A percentile compares a stretch with the other conserved stretches of the same genome.
These are phyloP conservation scores for Stomatorhinus ivindoensis DNA, from an alignment of 2,113 vertebrate species.

Conservation along the genomic window DNA sequence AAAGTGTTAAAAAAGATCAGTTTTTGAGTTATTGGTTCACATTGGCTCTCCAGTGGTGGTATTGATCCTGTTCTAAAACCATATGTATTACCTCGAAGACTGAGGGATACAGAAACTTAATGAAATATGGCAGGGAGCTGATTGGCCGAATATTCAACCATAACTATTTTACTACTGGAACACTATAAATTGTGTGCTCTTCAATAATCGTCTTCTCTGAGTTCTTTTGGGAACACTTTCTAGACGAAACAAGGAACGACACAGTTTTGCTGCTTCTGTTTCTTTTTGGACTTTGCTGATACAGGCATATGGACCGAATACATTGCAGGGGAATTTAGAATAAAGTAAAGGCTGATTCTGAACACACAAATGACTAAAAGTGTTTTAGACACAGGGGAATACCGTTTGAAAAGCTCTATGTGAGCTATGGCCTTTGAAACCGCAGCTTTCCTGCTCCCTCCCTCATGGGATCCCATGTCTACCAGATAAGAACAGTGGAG, in stretches of 20 bases:
- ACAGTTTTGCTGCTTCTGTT: not conserved
- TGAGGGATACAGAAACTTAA: not conserved
- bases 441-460: constrained; percentile 25
- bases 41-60: not conserved
- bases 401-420: constrained; percentile 27
- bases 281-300: not conserved
- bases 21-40: not conserved
- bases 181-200: not conserved
- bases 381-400: constrained; percentile 34
- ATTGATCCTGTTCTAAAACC: not conserved
- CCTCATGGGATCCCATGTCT: constrained; percentile 24
- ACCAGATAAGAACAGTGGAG: not conserved
- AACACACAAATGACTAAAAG: constrained; percentile 24
- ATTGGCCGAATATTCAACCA: not conserved
- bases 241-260: not conserved
- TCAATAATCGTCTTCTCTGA: not conserved
- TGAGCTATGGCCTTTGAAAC: constrained; percentile 34
- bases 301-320: not conserved
- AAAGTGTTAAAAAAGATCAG: not conserved
- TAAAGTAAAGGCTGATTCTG: not conserved
- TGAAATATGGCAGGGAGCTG: not conserved
- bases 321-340: not conserved
- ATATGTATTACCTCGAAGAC: not conserved
- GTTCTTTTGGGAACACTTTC: not conserved
- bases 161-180: not conserved